Conservation (phyloP, 2,113 vertebrate species). For the Chamaea fasciata region DNA sequence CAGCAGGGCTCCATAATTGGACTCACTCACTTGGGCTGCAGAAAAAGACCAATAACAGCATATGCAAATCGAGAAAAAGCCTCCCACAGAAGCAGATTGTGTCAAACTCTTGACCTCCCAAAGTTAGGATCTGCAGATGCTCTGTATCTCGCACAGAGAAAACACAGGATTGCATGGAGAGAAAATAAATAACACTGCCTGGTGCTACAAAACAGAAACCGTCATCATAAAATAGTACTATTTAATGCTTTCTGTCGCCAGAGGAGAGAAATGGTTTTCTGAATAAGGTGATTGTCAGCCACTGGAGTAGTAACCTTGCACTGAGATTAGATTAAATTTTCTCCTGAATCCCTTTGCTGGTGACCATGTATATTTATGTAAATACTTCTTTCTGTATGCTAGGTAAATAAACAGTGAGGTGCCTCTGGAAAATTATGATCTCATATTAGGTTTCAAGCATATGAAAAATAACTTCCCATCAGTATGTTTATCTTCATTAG, state of each 20-base stretch:
- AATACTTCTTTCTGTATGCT: not conserved
- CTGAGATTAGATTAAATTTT: not conserved
- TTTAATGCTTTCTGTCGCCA: not conserved
- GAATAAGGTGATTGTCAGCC: not conserved
- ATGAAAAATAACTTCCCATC: not conserved
- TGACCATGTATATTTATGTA: not conserved
- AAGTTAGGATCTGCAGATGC: not conserved
- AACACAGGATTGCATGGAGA: not conserved
- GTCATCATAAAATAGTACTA: not conserved
- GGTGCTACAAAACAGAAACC: not conserved
- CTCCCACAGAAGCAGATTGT: not conserved
- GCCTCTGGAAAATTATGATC: not conserved
- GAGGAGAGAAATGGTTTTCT: not conserved
- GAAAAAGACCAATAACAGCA: not conserved
- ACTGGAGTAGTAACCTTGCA: not conserved
- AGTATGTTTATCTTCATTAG: not conserved
- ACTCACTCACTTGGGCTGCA: not conserved
- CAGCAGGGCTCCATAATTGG: not conserved
- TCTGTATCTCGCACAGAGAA: not conserved
- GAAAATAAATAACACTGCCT: not conserved
- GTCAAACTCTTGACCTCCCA: not conserved
- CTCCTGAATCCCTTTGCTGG: not conserved
- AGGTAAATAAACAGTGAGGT: not conserved
- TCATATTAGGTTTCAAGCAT: not conserved
- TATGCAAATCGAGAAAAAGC: not conserved